These are phyloP conservation scores for Tetropium fuscum DNA, from an alignment of 2,888 invertebrate genomes.

Conservation along the genomic window DNA sequence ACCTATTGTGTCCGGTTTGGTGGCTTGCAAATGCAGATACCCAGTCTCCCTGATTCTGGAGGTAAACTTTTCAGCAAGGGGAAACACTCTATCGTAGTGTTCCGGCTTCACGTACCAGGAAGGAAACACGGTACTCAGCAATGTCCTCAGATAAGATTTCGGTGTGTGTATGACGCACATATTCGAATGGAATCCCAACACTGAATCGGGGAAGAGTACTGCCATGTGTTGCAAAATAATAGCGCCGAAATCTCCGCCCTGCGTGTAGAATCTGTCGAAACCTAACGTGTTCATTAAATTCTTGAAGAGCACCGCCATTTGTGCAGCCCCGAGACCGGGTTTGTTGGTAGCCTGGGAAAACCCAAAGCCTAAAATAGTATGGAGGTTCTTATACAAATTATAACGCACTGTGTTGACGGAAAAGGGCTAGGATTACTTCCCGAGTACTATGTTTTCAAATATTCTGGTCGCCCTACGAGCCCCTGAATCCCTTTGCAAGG, in stretches of 20 bases:
- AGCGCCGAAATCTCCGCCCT: constrained; percentile 89
- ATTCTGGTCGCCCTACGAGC: no score
- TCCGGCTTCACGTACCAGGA: constrained; percentile 67
- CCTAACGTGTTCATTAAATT: constrained; percentile 80
- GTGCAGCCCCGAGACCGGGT: constrained; percentile 71
- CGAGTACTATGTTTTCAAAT: no score
- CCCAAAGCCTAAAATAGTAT: constrained; percentile 68
- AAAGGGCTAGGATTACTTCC: no score
- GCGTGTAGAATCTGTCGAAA: constrained; percentile 75
- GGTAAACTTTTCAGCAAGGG: constrained; percentile 62
- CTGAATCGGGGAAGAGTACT: constrained; percentile 72
- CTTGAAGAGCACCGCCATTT: constrained; percentile 72
- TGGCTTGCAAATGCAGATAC: constrained; percentile 84
- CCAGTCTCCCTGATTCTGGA: constrained; percentile 69
- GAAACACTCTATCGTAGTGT: constrained; percentile 69
- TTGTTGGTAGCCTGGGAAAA: constrained; percentile 67
- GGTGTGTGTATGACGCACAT: constrained; percentile 36
- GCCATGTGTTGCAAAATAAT: constrained; percentile 73
- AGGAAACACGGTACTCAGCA: constrained; percentile 71
- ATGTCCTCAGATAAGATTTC: constrained; percentile 25
- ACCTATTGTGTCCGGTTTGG: constrained; percentile 92
- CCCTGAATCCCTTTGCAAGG: no score
- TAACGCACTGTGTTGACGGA: no score
- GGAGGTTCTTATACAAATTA: no score
- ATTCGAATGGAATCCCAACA: constrained; percentile 72